Percentiles rank a stretch among this genome's conserved stretches.
These are phyloP conservation scores for Ennomos quercinarius DNA, from an alignment of 2,888 invertebrate genomes.

Conservation along the genomic window DNA sequence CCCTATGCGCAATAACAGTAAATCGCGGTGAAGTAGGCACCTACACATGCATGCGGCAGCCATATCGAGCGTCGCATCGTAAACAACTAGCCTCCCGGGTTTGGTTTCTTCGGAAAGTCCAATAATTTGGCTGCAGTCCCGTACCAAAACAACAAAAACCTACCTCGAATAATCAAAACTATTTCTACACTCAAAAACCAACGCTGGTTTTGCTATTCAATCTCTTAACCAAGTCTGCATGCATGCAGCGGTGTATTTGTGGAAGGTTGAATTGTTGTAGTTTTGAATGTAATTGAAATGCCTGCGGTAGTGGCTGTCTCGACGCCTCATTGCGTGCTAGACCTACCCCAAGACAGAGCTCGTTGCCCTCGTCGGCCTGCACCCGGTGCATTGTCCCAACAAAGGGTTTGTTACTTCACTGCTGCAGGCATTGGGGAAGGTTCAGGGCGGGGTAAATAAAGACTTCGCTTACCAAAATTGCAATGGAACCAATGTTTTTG, in stretches of 20 bases:
- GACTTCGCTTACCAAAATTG: constrained; percentile 14
- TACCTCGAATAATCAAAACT: constrained; percentile 5
- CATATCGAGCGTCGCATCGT: constrained; percentile 54
- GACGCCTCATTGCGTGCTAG: constrained; percentile 58
- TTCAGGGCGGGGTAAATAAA: constrained; percentile 5
- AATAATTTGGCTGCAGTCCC: constrained; percentile 70
- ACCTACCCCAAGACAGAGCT: constrained; percentile 75
- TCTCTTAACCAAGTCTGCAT: neutral
- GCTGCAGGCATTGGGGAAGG: constrained; percentile 3
- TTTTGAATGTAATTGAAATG: constrained; percentile 49
- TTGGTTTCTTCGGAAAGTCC: constrained; percentile 71
- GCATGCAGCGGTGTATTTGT: constrained; percentile 45
- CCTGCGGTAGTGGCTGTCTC: constrained; percentile 58
- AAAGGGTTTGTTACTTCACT: constrained; percentile 41
- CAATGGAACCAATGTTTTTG: neutral
- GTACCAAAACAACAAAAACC: constrained; percentile 34
- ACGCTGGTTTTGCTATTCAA: constrained; percentile 34
- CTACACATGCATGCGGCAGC: constrained; percentile 35
- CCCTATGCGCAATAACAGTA: constrained; percentile 29
- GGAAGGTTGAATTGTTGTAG: neutral
- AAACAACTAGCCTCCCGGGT: constrained; percentile 55
- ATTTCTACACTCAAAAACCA: constrained; percentile 35
- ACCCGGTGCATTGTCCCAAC: constrained; percentile 58
- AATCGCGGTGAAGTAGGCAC: constrained; percentile 15
- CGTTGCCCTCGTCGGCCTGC: constrained; percentile 57